Evolutionary conservation across 92 coral and sea anemone genomes (phyloP).

Genomic region (Isaurus tuberculatus): DNA sequence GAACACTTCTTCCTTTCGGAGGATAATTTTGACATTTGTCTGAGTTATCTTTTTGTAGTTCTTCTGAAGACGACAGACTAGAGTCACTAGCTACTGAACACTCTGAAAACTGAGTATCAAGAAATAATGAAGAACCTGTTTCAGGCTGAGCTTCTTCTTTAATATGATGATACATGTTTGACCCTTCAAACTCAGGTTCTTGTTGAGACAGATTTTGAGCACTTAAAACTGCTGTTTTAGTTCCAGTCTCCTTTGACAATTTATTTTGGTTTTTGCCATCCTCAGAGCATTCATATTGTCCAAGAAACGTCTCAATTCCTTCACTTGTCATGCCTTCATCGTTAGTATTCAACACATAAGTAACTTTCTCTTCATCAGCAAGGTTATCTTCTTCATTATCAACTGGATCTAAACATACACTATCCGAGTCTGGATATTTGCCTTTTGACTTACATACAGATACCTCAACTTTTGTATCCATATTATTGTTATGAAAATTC

Average conservation of each 20-base stretch:
- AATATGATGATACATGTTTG: background rate
- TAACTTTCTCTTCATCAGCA: background rate
- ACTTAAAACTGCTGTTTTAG: background rate
- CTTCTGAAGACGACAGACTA: conserved; percentile 8
- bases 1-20: background rate
- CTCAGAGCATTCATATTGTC: background rate
- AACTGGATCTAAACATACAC: background rate
- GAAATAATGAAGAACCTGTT: background rate
- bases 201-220: background rate
- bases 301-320: conserved; percentile 25
- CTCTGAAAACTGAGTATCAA: background rate
- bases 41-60: background rate
- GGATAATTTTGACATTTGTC: background rate
- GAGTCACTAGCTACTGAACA: background rate
- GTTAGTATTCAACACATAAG: background rate
- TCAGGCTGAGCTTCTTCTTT: background rate
- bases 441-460: background rate
- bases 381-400: background rate
- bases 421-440: background rate
- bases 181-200: background rate
- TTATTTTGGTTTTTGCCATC: background rate
- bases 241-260: background rate
- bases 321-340: background rate
- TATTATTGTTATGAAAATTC: background rate
- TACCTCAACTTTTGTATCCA: background rate